Evolutionary conservation across 2,113 vertebrate species (phyloP), one percentile per base, ranked within the genome.

Genomic region (Passerina amoena): DNA sequence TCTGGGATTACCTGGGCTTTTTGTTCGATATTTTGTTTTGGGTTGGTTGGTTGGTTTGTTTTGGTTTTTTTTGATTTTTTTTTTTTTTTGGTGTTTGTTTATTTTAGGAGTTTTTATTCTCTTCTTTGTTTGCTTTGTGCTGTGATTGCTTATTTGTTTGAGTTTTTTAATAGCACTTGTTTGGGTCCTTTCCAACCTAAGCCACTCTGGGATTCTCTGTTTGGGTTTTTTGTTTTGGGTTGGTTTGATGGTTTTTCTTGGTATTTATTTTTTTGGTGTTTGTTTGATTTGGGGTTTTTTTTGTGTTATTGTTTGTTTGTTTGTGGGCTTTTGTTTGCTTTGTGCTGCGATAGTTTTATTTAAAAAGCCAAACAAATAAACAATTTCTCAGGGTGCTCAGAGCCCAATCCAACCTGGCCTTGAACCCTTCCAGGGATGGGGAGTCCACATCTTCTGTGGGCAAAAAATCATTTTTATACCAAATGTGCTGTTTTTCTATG

Each of bases 391-490:
- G 21, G 2, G 27, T 37, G 27, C 45, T 86, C 37, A 33, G 63
- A 68, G 9, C 14, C 22, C 27, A 44, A 3, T 5, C 45, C 27
- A n/a, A 4, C 27, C 12, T 60, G 21, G 14, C 28, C 47, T 61
- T n/a, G 47, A 38, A 7, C 19, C 2, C 15, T 40, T 11, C 30
- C 13, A 63, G 56, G 6, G 6, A 11, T 25, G n/a, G 10, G 28
- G 5, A 54, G 0, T 11, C 40, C 28, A n/a, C 15, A 9, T 20
- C 25, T 7, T 14, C 23, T 51, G 45, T 9, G 19, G n/a, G 6
- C 4, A 61, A 69, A 68, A 68, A 10, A 0, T 2, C 25, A 10
- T 8, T 8, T 65, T 60, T 61, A 9, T 14, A 8, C 14, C 6
- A 18, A 19, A n/a, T n/a, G 11, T 54, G 14, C 5, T 37, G 9